phyloP scores from a whole-genome alignment of 2,113 vertebrate species.

The Fulmarus glacialis region DNA sequence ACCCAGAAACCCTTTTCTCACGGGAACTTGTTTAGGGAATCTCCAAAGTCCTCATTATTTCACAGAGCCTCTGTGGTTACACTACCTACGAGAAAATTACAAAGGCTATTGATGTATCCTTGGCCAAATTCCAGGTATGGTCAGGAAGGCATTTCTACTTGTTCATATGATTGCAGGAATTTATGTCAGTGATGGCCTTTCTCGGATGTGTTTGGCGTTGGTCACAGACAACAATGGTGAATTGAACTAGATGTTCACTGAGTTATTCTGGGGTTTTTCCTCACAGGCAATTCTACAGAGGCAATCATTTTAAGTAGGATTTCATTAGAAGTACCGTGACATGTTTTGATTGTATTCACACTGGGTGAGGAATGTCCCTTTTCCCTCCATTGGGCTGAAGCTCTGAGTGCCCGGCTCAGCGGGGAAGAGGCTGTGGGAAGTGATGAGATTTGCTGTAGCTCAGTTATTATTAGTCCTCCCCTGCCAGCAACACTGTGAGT shows the following conservation, averaged over 20 bases:
- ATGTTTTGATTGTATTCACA: not conserved
- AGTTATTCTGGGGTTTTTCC: conserved; percentile 36
- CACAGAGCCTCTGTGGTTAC: not conserved
- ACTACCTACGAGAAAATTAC: not conserved
- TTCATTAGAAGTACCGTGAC: not conserved
- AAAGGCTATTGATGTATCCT: not conserved
- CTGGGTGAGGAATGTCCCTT: conserved; percentile 11
- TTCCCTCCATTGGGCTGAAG: not conserved
- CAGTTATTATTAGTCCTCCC: not conserved
- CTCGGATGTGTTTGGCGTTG: conserved; percentile 10
- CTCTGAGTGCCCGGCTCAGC: not conserved
- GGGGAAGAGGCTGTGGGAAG: not conserved
- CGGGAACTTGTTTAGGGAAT: conserved; percentile 40
- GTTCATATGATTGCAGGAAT: conserved; percentile 16
- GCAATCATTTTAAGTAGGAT: not conserved
- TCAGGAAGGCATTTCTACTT: conserved; percentile 34
- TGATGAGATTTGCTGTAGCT: not conserved
- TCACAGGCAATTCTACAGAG: not conserved
- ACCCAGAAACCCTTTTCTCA: conserved; percentile 4
- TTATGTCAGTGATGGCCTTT: conserved; percentile 32
- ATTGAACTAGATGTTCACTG: not conserved
- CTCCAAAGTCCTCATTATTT: conserved; percentile 30
- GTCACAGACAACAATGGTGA: not conserved
- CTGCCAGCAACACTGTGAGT: not conserved
- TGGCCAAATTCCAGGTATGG: conserved; percentile 23